Conservation (phyloP, 2,797 vertebrate species). For the Ficedula albicollis region DNA sequence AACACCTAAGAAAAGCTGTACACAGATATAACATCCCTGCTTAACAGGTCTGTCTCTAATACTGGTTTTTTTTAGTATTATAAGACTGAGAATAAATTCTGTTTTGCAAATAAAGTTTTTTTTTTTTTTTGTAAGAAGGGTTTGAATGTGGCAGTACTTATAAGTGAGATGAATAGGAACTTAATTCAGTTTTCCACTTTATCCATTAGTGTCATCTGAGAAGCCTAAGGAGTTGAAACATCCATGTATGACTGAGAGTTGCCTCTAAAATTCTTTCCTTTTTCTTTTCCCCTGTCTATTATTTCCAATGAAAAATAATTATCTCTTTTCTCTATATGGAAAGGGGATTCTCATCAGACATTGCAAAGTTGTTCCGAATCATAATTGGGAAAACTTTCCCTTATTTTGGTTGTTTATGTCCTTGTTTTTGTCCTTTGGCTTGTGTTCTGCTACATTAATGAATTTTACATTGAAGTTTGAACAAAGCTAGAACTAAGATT, state of each 20-base stretch:
- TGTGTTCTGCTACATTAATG: not conserved
- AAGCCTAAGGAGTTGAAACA: not conserved
- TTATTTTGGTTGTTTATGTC: not conserved
- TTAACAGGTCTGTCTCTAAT: not conserved
- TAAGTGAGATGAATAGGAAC: not conserved
- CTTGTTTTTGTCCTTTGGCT: not conserved
- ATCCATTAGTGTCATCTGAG: not conserved
- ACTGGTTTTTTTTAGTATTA: not conserved
- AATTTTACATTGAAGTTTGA: not conserved
- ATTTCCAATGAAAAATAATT: not conserved
- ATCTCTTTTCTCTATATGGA: not conserved
- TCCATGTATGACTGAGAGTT: not conserved
- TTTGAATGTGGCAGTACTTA: not conserved
- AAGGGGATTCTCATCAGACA: not conserved
- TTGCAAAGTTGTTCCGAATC: accelerated
- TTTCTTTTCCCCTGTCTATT: not conserved
- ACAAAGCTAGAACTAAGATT: not conserved
- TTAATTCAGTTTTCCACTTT: not conserved
- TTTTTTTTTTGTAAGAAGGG: not conserved
- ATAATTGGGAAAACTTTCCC: not conserved
- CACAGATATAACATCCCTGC: too few relatives aligned
- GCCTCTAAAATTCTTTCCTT: not conserved
- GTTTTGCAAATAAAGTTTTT: not conserved
- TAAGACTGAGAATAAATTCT: not conserved
- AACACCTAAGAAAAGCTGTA: not conserved